phyloP scores from a whole-genome alignment of 2,888 invertebrate species.

The Zygaena filipendulae region DNA sequence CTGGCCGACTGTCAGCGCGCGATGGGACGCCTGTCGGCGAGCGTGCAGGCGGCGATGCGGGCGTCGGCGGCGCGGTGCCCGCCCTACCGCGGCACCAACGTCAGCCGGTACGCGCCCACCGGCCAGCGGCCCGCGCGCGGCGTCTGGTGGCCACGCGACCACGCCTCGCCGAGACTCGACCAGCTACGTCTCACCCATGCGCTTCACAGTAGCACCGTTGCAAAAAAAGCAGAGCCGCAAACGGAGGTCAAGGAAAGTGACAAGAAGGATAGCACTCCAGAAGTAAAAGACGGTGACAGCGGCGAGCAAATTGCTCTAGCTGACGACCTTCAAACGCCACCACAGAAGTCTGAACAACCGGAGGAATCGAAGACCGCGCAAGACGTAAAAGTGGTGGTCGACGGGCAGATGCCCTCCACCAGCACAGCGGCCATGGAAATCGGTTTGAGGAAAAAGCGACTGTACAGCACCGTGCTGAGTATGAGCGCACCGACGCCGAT shows the following conservation, averaged over 20 bases:
- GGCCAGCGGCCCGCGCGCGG: conserved; percentile 40
- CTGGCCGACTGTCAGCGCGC: conserved; percentile 42
- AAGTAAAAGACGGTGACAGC: conserved; percentile 20
- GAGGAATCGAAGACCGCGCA: conserved; percentile 22
- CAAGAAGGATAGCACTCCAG: conserved; percentile 17
- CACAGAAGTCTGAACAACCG: conserved; percentile 14
- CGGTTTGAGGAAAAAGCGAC: conserved; percentile 46
- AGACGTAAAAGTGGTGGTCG: conserved; percentile 27
- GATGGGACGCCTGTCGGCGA: conserved; percentile 44
- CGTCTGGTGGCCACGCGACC: conserved; percentile 49
- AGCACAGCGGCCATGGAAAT: conserved; percentile 38
- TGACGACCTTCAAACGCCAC: conserved; percentile 18
- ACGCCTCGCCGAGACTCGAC: conserved; percentile 34
- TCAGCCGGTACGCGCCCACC: conserved; percentile 51
- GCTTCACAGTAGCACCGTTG: conserved; percentile 18
- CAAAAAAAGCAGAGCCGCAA: conserved; percentile 17
- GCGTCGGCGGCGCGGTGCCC: conserved; percentile 42
- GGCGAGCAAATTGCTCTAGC: conserved; percentile 17
- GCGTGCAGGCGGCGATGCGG: conserved; percentile 46
- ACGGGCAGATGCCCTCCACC: conserved; percentile 39
- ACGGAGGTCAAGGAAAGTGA: conserved; percentile 21
- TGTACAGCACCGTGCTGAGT: conserved; percentile 65
- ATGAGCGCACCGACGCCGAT: conserved; percentile 48
- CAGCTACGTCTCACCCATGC: conserved; percentile 30
- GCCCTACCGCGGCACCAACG: conserved; percentile 51